A percentile compares a stretch with the other conserved stretches of the same genome.
phyloP scores from a whole-genome alignment of 2,888 invertebrate species.

The Thyatira batis region DNA sequence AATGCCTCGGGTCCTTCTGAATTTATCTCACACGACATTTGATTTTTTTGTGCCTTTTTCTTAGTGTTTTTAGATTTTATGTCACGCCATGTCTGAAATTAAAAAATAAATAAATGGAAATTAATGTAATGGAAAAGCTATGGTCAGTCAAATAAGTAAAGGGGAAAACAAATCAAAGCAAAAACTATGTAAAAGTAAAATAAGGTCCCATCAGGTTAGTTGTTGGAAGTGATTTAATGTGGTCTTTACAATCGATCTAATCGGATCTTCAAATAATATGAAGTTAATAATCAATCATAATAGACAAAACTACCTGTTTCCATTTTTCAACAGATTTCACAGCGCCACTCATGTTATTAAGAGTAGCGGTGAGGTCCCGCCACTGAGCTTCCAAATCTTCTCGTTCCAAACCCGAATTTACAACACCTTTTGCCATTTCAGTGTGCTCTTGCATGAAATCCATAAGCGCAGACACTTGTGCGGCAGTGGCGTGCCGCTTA shows the following conservation, averaged over 20 bases:
- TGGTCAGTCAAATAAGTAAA: no score
- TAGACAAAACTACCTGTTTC: constrained; percentile 43
- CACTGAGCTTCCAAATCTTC: constrained; percentile 38
- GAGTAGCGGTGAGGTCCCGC: constrained; percentile 32
- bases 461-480: constrained; percentile 38
- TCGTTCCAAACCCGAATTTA: constrained; percentile 31
- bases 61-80: constrained; percentile 33
- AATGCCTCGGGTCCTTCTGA: constrained; percentile 24
- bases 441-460: constrained; percentile 42
- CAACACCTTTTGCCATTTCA: constrained; percentile 31
- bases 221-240: no score
- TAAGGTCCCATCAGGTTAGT: no score
- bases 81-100: constrained; percentile 40
- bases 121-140: no score
- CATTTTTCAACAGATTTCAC: constrained; percentile 42
- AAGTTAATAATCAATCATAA: no score
- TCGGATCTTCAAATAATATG: not conserved
- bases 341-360: constrained; percentile 16
- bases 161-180: no score
- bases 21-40: constrained; percentile 32
- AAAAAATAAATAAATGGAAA: no score
- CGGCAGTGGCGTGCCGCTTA: constrained; percentile 37
- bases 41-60: constrained; percentile 31
- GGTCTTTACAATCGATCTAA: not conserved
- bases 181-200: no score